These are phyloP conservation scores for Pogoniulus pusillus DNA, from an alignment of 2,797 vertebrate genomes.

Conservation along the genomic window DNA sequence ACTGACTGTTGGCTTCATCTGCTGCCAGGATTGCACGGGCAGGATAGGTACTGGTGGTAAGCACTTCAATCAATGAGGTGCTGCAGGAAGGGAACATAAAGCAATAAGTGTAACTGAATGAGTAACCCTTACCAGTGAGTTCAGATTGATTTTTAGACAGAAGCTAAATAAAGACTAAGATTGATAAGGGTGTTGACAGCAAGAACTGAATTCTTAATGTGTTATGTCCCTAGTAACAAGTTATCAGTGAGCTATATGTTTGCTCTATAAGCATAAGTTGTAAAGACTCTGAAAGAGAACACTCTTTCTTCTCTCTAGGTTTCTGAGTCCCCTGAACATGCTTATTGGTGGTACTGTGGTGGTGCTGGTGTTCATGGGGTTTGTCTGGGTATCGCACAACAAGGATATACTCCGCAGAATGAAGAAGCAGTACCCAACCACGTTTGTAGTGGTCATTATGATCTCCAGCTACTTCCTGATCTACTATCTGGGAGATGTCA, in stretches of 20 bases:
- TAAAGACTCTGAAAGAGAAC: neutral
- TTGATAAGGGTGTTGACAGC: neutral
- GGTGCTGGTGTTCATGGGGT: slow-evolving; percentile 88
- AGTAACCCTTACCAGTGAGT: too few species aligned
- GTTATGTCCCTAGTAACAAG: neutral
- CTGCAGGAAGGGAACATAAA: neutral
- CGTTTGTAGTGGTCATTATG: slow-evolving; percentile 88
- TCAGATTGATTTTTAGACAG: too few species aligned
- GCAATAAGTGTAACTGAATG: too few species aligned
- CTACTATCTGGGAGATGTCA: slow-evolving; percentile 91
- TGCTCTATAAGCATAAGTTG: neutral
- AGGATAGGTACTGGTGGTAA: neutral
- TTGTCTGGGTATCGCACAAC: slow-evolving; percentile 95
- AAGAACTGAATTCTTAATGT: neutral
- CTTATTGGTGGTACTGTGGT: slow-evolving; percentile 90
- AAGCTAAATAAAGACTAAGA: too few species aligned
- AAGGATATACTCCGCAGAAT: slow-evolving; percentile 88
- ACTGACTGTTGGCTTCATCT: neutral
- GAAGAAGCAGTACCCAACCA: slow-evolving; percentile 91
- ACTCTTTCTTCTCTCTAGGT: slow-evolving; percentile 71
- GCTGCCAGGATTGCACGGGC: neutral
- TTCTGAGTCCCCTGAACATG: slow-evolving; percentile 92
- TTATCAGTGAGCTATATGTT: neutral
- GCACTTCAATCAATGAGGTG: neutral
- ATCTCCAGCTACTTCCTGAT: slow-evolving; percentile 92